phyloP scores from a whole-genome alignment of 2,113 vertebrate species.

The Cisticola juncidis region DNA sequence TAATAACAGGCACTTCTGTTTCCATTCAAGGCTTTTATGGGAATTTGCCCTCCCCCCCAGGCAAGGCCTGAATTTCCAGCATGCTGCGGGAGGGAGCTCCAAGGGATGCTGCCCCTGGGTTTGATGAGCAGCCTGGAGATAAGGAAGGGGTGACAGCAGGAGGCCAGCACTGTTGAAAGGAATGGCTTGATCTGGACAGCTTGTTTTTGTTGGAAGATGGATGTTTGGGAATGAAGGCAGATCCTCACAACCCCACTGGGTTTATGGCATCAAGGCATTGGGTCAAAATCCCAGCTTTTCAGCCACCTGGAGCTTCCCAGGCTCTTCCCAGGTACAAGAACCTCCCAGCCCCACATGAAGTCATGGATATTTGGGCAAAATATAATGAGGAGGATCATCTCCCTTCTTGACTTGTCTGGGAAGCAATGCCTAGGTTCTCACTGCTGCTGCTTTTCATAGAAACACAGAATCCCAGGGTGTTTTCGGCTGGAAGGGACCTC shows the following conservation, averaged over 20 bases:
- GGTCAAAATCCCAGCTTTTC: background rate
- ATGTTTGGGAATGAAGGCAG: background rate
- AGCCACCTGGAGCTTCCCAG: fast-evolving
- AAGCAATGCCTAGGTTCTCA: background rate
- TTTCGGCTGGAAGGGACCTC: background rate
- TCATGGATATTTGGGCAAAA: background rate
- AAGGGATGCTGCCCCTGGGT: background rate
- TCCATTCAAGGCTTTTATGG: constrained; percentile 32
- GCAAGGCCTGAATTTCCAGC: background rate
- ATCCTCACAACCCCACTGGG: background rate
- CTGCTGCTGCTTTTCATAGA: background rate
- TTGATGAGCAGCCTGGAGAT: background rate
- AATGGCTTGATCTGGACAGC: background rate
- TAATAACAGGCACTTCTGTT: constrained; percentile 26
- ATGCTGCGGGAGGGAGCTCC: fast-evolving
- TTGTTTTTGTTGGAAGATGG: background rate
- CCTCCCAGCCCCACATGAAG: fast-evolving
- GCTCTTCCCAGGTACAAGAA: background rate
- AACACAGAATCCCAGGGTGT: background rate
- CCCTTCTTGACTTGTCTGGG: background rate
- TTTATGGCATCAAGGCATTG: background rate
- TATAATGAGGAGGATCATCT: background rate
- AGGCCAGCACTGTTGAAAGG: background rate
- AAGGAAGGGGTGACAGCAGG: background rate
- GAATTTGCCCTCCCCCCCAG: background rate